Base-by-base conservation (phyloP, 2,888 invertebrate species). In the Branchellion lobata region DNA sequence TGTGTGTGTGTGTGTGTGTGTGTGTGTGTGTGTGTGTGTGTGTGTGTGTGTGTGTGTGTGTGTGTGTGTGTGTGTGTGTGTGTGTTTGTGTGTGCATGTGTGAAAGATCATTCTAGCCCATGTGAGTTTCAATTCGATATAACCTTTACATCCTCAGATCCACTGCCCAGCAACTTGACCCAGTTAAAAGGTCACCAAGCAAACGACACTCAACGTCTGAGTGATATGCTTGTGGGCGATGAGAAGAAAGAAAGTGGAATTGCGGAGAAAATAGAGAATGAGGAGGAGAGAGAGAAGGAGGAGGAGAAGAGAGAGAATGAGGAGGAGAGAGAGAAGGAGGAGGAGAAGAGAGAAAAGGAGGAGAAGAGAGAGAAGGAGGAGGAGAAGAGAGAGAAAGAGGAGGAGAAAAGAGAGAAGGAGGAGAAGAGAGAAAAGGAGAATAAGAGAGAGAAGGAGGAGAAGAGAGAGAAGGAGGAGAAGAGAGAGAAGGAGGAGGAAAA, bases 11-110 rank as follows among this genome's bases (percentile, higher is more conserved):
- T 77, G 53, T 29, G 51, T 36, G n/a, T 47, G n/a, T 31, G 40
- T 36, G 29, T 47, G 21, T 68, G n/a, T 34, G 18, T 33, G 27
- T 68, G 68, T 31, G 27, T 69, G 40, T 21, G 24, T 68, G n/a
- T 1, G 18, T 36, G 53, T 3, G 14, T 78, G 33, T 78, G 31
- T 71, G 71, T 69, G 34, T 40, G 69, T 78, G 14, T 47, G 29
- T 78, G 36, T 31, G 0, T 71, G 24, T 33, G 77, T 77, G 33
- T 31, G 65, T 61, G 33, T 78, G 65, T 78, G 65, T 78, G 65
- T 33, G 65, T 78, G 27, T 78, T 61, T 78, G 34, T 65, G 8
- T 40, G 40, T 78, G 21, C 14, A 34, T 65, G 29, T 75, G 57
- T n/a, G 29, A 24, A 29, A 21, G 27, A 27, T 47, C 29, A 8